Conservation (phyloP, 2,797 vertebrate species). For the Fistularia tabacaria region DNA sequence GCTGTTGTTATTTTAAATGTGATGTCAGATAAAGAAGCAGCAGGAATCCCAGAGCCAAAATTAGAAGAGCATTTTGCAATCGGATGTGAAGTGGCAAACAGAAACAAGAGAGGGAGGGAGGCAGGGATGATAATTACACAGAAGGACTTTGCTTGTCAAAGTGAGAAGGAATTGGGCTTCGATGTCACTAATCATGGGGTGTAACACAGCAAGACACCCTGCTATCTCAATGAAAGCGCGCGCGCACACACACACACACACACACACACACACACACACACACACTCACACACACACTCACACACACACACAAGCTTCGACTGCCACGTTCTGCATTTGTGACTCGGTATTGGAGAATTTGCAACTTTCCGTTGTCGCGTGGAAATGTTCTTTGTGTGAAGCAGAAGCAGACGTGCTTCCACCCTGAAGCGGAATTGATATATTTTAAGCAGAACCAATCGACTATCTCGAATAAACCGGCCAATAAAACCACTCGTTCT, state of each 20-base stretch:
- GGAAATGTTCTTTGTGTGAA: too few relatives aligned
- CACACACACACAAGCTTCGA: too few relatives aligned
- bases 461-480: too few relatives aligned
- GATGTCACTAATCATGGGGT: conserved; percentile 63
- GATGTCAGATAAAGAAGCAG: conserved; percentile 1
- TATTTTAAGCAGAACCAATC: too few relatives aligned
- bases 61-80: background rate
- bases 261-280: conserved; percentile 3
- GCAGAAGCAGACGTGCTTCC: too few relatives aligned
- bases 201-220: conserved; percentile 60
- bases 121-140: conserved; percentile 54
- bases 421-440: too few relatives aligned
- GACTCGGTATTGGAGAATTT: conserved; percentile 12
- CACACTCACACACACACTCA: too few relatives aligned
- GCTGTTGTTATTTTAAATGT: too few relatives aligned
- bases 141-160: conserved; percentile 37
- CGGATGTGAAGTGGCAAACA: conserved; percentile 7
- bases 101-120: conserved; percentile 5
- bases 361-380: too few relatives aligned
- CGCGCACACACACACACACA: conserved; percentile 1
- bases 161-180: conserved; percentile 36
- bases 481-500: too few relatives aligned
- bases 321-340: conserved; percentile 44
- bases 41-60: background rate
- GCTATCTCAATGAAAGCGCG: conserved; percentile 40